These are phyloP conservation scores for Agrochola circellaris DNA, from an alignment of 2,888 invertebrate genomes.

Conservation along the genomic window DNA sequence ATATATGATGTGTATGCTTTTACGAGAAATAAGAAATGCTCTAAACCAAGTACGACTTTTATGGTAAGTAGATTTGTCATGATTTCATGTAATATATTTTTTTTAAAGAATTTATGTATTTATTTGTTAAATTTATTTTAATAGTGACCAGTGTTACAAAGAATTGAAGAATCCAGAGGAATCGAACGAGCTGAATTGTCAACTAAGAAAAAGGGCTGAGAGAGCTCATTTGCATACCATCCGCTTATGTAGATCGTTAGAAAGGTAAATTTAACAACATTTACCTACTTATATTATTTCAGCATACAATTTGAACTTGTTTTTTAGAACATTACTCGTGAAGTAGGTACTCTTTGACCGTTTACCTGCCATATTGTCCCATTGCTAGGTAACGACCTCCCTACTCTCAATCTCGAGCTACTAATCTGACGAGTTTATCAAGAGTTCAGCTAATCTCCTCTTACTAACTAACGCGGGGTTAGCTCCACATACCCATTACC, in stretches of 20 bases:
- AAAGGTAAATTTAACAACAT: slow-evolving; percentile 68
- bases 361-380: too few relatives aligned
- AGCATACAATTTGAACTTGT: background rate
- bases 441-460: too few relatives aligned
- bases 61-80: slow-evolving; percentile 71
- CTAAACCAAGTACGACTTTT: slow-evolving; percentile 69
- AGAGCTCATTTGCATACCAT: slow-evolving; percentile 63
- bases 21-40: slow-evolving; percentile 70
- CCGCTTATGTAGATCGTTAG: slow-evolving; percentile 69
- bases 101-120: background rate
- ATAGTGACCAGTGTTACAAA: slow-evolving; percentile 67
- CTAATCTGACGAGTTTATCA: too few relatives aligned
- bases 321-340: background rate
- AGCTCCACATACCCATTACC: too few relatives aligned
- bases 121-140: slow-evolving; percentile 39
- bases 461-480: too few relatives aligned
- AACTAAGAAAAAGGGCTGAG: slow-evolving; percentile 66
- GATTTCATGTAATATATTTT: background rate
- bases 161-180: slow-evolving; percentile 46
- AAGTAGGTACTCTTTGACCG: too few relatives aligned
- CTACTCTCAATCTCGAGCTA: too few relatives aligned
- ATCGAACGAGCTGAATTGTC: slow-evolving; percentile 51
- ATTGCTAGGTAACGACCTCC: too few relatives aligned
- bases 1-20: slow-evolving; percentile 65
- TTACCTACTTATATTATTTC: background rate